Conservation (phyloP, 2,888 invertebrate species). For the Gymnocheta viridis region DNA sequence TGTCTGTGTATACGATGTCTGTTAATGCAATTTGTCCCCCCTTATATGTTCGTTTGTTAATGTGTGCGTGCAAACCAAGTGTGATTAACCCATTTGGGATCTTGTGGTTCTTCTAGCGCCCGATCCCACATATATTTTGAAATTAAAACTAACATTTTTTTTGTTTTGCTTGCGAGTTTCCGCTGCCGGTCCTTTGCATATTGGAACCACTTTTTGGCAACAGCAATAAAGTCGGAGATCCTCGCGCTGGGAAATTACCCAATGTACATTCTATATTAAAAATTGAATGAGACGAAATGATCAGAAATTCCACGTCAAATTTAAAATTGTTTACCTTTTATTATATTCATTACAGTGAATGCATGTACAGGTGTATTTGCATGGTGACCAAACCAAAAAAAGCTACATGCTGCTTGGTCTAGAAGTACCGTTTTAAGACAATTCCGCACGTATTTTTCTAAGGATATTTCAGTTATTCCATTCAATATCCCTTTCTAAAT, state of each 20-base stretch:
- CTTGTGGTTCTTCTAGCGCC: no score
- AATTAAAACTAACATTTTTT: no score
- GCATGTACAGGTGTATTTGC: conserved; percentile 35
- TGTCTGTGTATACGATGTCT: no score
- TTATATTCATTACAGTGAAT: conserved; percentile 41
- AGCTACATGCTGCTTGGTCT: conserved; percentile 51
- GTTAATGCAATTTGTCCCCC: no score
- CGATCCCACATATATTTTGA: no score
- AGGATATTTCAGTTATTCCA: conserved; percentile 30
- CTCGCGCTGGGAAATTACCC: conserved; percentile 30
- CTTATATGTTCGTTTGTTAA: no score
- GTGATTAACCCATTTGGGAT: no score
- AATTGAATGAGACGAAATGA: conserved; percentile 36
- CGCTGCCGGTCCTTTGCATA: conserved; percentile 27
- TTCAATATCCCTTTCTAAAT: conserved; percentile 43
- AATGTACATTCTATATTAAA: conserved; percentile 43
- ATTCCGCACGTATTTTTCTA: conserved; percentile 39
- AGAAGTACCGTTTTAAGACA: conserved; percentile 39
- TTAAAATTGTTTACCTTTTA: conserved; percentile 49
- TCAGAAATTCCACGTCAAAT: conserved; percentile 37
- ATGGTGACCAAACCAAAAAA: conserved; percentile 48
- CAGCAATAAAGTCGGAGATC: conserved; percentile 24
- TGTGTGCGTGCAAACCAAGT: no score
- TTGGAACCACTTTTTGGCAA: conserved; percentile 47
- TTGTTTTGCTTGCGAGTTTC: no score